Evolutionary conservation across 1,140 invertebrate genomes (phyloP), one percentile per base, ranked within the genome.

Genomic region (Potamilus streckersoni): DNA sequence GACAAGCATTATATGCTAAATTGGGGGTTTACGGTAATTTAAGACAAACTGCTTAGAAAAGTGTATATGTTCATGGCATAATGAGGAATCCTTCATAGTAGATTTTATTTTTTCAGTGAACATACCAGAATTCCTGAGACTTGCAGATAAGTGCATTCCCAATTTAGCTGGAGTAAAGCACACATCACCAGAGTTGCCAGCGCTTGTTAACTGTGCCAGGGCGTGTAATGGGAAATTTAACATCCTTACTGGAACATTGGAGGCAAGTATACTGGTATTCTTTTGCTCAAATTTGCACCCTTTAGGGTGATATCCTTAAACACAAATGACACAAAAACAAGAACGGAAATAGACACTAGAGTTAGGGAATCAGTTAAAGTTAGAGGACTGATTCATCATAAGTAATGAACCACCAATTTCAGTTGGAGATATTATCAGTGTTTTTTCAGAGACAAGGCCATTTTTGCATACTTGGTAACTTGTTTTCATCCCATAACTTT

Each of bases 91-190:
- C 17, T 55, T 69, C 55, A 49, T 13, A 16, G 57, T 57, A 23
- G 2, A 19, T 61, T 71, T 19, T 56, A 23, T 73, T 17, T 71
- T 78, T 82, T 6, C 85, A 97, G 95, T 96, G 71, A 91, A 94
- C 76, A 94, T 95, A 92, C 92, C 92, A 64, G 88, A 92, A 68
- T 93, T 96, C 73, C 90, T 95, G 13, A 89, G 91, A 38, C 90
- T 91, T 31, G 92, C 93, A 14, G 91, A 91, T 14, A 86, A 89
- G 0, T 84, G 89, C 68, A 92, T 96, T 72, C 93, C 94, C 1
- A 95, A 93, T 38, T 94, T 96, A 79, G 92, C 90, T 64, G 95
- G 95, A 3, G 91, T 95, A 16, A 95, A 90, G 76, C 86, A 84
- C 57, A 76, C 74, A 17, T 60, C 74, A 16, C 60, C 69, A 23